These are phyloP conservation scores for Brachionus paranguensis DNA, from an alignment of 1,140 invertebrate species.

Conservation along the genomic window DNA sequence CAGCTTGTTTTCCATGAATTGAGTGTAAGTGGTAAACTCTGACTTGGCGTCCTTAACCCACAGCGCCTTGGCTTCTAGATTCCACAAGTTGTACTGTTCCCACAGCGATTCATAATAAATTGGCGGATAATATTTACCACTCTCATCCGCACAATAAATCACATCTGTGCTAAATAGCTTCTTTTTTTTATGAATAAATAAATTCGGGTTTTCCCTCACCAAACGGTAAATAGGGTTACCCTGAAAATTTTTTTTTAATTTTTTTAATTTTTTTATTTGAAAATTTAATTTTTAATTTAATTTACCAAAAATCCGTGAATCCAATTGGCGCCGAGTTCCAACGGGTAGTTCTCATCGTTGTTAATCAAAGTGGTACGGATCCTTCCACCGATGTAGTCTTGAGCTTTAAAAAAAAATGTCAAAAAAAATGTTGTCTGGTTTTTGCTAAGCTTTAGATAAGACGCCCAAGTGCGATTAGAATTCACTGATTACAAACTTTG, in stretches of 20 bases:
- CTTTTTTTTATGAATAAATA: conserved; percentile 27
- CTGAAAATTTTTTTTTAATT: neutral
- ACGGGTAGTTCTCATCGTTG: neutral
- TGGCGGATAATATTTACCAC: neutral
- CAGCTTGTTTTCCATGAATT: conserved; percentile 34
- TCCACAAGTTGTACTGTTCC: conserved; percentile 1
- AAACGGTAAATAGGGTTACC: conserved; percentile 29
- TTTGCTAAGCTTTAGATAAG: conserved; percentile 4
- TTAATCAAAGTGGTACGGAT: conserved; percentile 13
- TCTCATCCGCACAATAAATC: conserved; percentile 26
- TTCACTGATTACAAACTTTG: neutral
- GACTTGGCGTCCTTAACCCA: neutral
- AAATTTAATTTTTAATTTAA: neutral
- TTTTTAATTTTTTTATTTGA: neutral
- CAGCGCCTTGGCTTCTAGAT: conserved; percentile 4
- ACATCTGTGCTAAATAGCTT: neutral
- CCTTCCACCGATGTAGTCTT: conserved; percentile 26
- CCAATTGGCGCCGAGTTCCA: conserved; percentile 53
- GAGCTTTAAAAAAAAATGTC: neutral
- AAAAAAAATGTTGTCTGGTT: neutral
- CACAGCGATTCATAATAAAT: neutral
- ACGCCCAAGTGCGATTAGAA: conserved; percentile 12
- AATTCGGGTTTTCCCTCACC: conserved; percentile 1
- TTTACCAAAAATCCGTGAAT: conserved; percentile 54
- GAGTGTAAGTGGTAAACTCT: conserved; percentile 8